These are phyloP conservation scores for Phasia obesa DNA, from an alignment of 2,888 invertebrate genomes.

Conservation along the genomic window DNA sequence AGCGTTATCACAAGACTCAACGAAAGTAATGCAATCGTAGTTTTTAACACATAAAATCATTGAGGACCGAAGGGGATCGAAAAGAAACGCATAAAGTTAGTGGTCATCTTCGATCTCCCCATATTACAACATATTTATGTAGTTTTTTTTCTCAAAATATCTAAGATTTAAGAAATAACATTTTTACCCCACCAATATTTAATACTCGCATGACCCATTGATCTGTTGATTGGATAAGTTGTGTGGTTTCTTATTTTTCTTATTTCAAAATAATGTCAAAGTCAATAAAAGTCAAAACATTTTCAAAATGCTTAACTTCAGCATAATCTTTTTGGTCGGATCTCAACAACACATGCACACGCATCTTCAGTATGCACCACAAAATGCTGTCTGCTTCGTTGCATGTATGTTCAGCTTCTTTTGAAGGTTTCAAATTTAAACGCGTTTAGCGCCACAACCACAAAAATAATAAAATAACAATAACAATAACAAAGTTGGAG, in stretches of 20 bases:
- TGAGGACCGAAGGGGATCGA: too few relatives aligned
- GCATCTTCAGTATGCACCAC: constrained; percentile 23
- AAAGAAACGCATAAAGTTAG: too few relatives aligned
- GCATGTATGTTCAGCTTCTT: constrained; percentile 10
- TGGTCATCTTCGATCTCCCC: too few relatives aligned
- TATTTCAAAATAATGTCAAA: constrained; percentile 64
- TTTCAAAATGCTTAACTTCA: constrained; percentile 70
- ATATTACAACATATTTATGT: too few relatives aligned
- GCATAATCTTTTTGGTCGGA: constrained; percentile 61
- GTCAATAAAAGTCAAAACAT: constrained; percentile 72
- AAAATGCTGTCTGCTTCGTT: constrained; percentile 24
- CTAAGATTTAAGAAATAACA: not conserved
- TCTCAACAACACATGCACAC: constrained; percentile 41
- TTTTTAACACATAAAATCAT: too few relatives aligned
- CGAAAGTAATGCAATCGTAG: too few relatives aligned
- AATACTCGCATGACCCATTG: constrained; percentile 29
- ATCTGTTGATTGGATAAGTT: constrained; percentile 44
- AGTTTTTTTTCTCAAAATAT: not conserved
- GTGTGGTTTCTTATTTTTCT: constrained; percentile 43
- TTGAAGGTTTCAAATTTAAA: constrained; percentile 52
- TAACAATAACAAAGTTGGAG: not conserved
- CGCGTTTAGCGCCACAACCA: constrained; percentile 59
- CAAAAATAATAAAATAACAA: constrained; percentile 29
- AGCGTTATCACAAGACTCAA: too few relatives aligned
- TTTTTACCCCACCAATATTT: constrained; percentile 10